Evolutionary conservation across 2,797 vertebrate species (phyloP), one percentile per base, ranked within the genome.

Genomic region (Columba guinea): DNA sequence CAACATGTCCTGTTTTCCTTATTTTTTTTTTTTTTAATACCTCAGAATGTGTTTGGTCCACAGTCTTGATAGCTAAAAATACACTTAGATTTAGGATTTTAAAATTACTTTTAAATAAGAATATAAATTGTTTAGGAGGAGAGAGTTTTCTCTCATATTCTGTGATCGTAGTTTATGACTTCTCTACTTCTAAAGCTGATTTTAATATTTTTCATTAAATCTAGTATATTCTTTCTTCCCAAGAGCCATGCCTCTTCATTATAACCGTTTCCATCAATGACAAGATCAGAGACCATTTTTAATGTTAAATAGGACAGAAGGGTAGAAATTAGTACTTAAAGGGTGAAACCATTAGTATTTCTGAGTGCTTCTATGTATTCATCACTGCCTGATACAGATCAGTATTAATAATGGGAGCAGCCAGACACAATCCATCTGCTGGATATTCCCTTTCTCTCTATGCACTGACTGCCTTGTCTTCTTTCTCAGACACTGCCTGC

Each of bases 361-460:
- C 94, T 96, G 92, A 94, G 91, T 89, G 94, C 93, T 95, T 95
- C 94, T 92, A 55, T 75, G 82, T 97, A 96, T 97, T 97, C 96
- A 98, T 97, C 95, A 97, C 93, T 93, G 92, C 89, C 93, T 95
- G 97, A 97, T 98, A 98, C 90, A 94, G 89, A 97, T 98, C 96
- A 96, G 97, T 97, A 97, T 98, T 97, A 98, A 97, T 97, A 97
- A 96, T 95, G 92, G 84, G 93, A 97, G 89, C 92, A 96, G 93
- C 94, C 95, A 98, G 97, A 98, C 96, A 95, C 94, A 97, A 98
- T 97, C 93, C 94, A 97, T 98, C 97, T 97, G 96, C 87, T 96
- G 90, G 88, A 97, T 96, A 94, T 92, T 97, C 94, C 83, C 92
- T 97, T 97, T 96, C 77, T 97, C 49, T 94, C 89, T 96, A 23